Evolutionary conservation across 2,888 invertebrate species (phyloP), one percentile per base, ranked within the genome.

Genomic region (Platerodrilus igneus): DNA sequence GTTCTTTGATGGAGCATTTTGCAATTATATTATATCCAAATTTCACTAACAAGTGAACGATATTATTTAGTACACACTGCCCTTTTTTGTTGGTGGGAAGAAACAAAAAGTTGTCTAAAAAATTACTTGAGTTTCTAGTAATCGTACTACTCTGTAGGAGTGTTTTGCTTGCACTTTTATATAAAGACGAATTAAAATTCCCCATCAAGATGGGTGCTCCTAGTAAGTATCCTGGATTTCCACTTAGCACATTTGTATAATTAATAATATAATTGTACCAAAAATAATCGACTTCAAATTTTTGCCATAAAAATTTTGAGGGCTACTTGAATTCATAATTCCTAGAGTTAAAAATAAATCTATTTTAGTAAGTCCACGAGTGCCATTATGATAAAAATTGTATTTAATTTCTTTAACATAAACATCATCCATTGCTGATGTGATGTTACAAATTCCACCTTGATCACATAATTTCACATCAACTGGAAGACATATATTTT

Each of bases 141-240:
- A 43, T 48, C 28, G 10, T 22, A 25, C 18, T 20, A 22, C 15
- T 26, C 14, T 14, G 10, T 3, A 15, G 13, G 8, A 18, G 4
- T n/a, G 25, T 25, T 25, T 25, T 25, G 9, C 11, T 25, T 7
- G 11, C 25, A 11, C 10, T 17, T 17, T 2, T 9, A 15, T 15
- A 6, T 28, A 17, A 5, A 17, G 10, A 10, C 18, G 13, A 72
- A 67, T n/a, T n/a, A 18, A 61, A 30, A 41, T 43, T 62, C 25
- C 72, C 75, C 17, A 63, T 60, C 37, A 77, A 63, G 18, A 89
- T 66, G 0, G 86, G 86, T 50, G 77, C 75, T 4, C 81, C 80
- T 3, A 68, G 52, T 4, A 78, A 58, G 56, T 90, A 90, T 2
- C 89, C 89, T 1, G 86, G 86, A 63, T 81, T 83, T 2, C 89